Percentiles rank a stretch among this genome's conserved stretches.
phyloP scores from a whole-genome alignment of 2,888 invertebrate species.

The Plebejus argus region DNA sequence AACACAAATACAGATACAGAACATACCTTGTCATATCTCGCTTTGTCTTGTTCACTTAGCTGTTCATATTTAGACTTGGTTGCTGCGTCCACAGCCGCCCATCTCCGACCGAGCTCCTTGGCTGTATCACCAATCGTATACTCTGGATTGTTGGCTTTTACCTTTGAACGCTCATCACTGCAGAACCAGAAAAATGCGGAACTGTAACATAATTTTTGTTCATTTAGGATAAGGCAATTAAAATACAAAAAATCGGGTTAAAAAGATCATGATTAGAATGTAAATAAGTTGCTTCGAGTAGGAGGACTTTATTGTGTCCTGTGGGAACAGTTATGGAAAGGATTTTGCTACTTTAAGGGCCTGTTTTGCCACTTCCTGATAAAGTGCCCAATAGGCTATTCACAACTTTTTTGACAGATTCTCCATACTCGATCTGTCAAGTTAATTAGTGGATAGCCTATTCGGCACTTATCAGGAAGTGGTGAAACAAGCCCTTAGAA shows the following conservation, averaged over 20 bases:
- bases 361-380: no score
- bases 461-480: no score
- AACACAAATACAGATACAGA: neutral
- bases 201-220: conserved; percentile 71
- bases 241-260: no score
- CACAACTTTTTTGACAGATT: no score
- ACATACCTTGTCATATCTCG: conserved; percentile 95
- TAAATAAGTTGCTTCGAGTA: no score
- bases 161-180: conserved; percentile 97
- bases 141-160: conserved; percentile 95
- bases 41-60: conserved; percentile 96
- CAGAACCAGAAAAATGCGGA: conserved; percentile 99
- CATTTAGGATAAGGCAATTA: neutral
- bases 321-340: neutral
- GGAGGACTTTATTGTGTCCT: no score
- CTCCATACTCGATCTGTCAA: no score
- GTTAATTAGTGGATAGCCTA: no score
- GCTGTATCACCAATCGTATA: conserved; percentile 98
- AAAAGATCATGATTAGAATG: no score
- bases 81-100: conserved; percentile 94
- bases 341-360: neutral
- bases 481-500: neutral
- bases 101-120: conserved; percentile 96
- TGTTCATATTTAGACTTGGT: conserved; percentile 94
- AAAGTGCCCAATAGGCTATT: no score